Percentiles rank a stretch among this genome's conserved stretches.
Conservation (phyloP, 2,888 invertebrate genomes). For the Dynastes hyllus region DNA sequence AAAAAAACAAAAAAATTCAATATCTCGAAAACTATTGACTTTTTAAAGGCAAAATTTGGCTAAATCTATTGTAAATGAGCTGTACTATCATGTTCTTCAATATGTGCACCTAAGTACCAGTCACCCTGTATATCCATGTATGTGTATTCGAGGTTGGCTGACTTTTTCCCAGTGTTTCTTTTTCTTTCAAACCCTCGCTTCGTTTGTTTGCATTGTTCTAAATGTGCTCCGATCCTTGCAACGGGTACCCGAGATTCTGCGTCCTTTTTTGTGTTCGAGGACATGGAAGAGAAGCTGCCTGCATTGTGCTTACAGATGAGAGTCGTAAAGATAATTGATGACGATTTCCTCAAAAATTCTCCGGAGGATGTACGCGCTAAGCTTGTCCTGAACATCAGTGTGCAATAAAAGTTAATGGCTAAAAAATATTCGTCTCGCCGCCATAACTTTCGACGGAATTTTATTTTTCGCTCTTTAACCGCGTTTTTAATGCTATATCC, state of each 20-base stretch:
- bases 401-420: slow-evolving; percentile 34
- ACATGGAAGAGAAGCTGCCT: slow-evolving; percentile 26
- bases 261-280: slow-evolving; percentile 22
- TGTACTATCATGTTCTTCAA: too few relatives aligned
- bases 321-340: slow-evolving; percentile 47
- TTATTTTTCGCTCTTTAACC: slow-evolving; percentile 8
- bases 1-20: too few relatives aligned
- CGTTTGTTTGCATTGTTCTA: slow-evolving; percentile 43
- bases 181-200: slow-evolving; percentile 25
- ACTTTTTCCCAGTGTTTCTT: slow-evolving; percentile 8
- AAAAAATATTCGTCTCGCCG: slow-evolving; percentile 41
- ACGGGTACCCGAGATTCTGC: slow-evolving; percentile 26
- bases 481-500: background rate
- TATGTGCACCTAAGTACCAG: too few relatives aligned
- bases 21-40: too few relatives aligned
- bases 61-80: too few relatives aligned
- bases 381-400: slow-evolving; percentile 13
- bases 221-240: slow-evolving; percentile 31
- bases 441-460: slow-evolving; percentile 21
- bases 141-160: background rate
- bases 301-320: slow-evolving; percentile 39
- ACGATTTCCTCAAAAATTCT: slow-evolving; percentile 42
- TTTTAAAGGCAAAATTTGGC: too few relatives aligned
- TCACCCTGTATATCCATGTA: background rate
- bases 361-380: slow-evolving; percentile 31